Evolutionary conservation across 2,888 invertebrate species (phyloP).

Genomic region (Phalangium opilio): DNA sequence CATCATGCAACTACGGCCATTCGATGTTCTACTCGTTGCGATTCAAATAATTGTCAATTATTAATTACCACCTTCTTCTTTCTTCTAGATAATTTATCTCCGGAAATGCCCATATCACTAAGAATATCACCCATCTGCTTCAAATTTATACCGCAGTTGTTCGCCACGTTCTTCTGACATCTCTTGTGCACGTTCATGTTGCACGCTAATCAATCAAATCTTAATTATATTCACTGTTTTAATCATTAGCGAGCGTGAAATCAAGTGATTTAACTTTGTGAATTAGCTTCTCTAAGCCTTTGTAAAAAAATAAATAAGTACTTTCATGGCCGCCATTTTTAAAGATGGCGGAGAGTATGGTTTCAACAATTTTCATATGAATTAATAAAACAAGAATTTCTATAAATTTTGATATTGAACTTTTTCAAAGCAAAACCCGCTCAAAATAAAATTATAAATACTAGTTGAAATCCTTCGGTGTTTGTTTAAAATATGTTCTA

Average conservation of each 20-base stretch:
- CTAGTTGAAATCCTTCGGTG: no score
- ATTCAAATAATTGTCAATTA: background rate
- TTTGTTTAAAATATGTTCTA: no score
- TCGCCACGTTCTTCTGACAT: slow-evolving; percentile 97
- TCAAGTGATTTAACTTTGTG: no score
- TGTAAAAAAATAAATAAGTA: slow-evolving; percentile 7
- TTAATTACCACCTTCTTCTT: slow-evolving; percentile 29
- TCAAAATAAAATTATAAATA: no score
- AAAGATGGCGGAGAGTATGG: no score
- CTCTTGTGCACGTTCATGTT: slow-evolving; percentile 96
- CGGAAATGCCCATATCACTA: slow-evolving; percentile 76
- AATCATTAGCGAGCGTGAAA: slow-evolving; percentile 2
- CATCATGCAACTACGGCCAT: background rate
- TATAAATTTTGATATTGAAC: no score
- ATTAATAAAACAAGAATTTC: no score
- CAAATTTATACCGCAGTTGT: slow-evolving; percentile 97
- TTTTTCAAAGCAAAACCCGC: no score
- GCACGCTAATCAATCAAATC: slow-evolving; percentile 49
- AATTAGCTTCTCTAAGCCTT: no score
- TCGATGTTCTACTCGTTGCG: slow-evolving; percentile 1
- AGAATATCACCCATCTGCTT: slow-evolving; percentile 90
- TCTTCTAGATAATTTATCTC: slow-evolving; percentile 54
- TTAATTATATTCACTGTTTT: no score
- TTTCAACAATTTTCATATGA: no score
- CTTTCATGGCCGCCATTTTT: no score